phyloP scores from a whole-genome alignment of 1,140 invertebrate genomes.

The Andrena cerasifolii region DNA sequence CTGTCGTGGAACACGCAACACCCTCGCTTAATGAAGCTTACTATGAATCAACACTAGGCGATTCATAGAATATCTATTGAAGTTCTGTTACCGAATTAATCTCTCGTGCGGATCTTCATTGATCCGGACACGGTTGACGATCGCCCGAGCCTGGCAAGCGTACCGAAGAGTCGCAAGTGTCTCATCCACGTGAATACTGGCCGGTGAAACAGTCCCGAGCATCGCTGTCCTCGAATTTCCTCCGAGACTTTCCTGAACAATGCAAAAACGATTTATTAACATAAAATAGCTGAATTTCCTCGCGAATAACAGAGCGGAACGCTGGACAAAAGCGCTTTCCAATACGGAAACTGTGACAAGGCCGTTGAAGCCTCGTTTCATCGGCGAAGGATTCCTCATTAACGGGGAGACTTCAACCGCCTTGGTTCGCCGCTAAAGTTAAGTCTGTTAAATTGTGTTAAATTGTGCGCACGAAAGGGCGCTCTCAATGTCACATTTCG shows the following conservation, averaged over 20 bases:
- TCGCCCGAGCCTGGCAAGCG: conserved; percentile 93
- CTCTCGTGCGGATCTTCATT: conserved; percentile 90
- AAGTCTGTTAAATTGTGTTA: no score
- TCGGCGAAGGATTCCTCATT: not conserved
- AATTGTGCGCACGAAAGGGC: no score
- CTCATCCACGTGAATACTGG: conserved; percentile 90
- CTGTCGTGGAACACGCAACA: no score
- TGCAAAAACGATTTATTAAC: not conserved
- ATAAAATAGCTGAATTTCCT: not conserved
- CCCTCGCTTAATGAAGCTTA: no score
- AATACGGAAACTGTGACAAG: not conserved
- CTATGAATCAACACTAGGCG: no score
- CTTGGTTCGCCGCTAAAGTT: no score
- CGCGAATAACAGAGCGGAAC: not conserved
- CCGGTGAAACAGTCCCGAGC: conserved; percentile 90
- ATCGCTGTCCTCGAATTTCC: conserved; percentile 87
- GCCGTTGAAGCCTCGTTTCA: not conserved
- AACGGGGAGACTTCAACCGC: not conserved
- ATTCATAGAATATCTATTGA: no score
- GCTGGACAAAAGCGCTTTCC: not conserved
- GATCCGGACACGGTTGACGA: conserved; percentile 90
- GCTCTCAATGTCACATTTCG: no score
- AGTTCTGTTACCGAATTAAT: conserved; percentile 82
- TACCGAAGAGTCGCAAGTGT: conserved; percentile 93
- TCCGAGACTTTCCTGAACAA: conserved; percentile 85